Percentiles rank a stretch among this genome's conserved stretches.
phyloP scores from a whole-genome alignment of 2,888 invertebrate genomes.

The Scaptomyza parva region DNA sequence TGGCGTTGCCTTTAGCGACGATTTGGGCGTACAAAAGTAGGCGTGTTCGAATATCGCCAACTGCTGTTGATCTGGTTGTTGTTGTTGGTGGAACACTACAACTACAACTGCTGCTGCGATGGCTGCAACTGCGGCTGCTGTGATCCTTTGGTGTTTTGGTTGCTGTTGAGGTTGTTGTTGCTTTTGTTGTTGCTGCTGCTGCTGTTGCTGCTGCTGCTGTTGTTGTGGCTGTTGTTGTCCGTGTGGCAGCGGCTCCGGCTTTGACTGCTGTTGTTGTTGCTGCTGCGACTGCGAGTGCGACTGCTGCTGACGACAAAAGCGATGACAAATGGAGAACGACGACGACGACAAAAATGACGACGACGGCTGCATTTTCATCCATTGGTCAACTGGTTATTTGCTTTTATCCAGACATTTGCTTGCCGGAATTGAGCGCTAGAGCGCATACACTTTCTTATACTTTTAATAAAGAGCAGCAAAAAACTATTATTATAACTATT shows the following conservation, averaged over 20 bases:
- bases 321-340: slow-evolving; percentile 81
- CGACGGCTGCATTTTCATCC: slow-evolving; percentile 83
- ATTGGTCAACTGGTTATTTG: slow-evolving; percentile 74
- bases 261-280: slow-evolving; percentile 26
- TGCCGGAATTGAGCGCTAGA: slow-evolving; percentile 63
- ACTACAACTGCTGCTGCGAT: slow-evolving; percentile 4
- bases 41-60: slow-evolving; percentile 24
- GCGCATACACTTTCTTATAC: slow-evolving; percentile 22
- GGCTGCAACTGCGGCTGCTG: slow-evolving; percentile 21
- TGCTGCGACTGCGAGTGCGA: slow-evolving; percentile 23
- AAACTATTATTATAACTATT: slow-evolving; percentile 6
- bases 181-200: slow-evolving; percentile 17
- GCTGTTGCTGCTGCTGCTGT: slow-evolving; percentile 18
- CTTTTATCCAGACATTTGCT: slow-evolving; percentile 80
- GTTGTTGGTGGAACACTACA: slow-evolving; percentile 5
- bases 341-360: slow-evolving; percentile 79
- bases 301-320: slow-evolving; percentile 62
- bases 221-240: slow-evolving; percentile 22
- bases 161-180: slow-evolving; percentile 32
- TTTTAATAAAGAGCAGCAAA: slow-evolving; percentile 5
- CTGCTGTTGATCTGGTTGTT: slow-evolving; percentile 10
- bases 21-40: slow-evolving; percentile 34
- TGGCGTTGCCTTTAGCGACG: slow-evolving; percentile 16
- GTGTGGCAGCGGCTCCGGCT: slow-evolving; percentile 38
- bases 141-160: slow-evolving; percentile 39